Conservation (phyloP, 1,140 invertebrate genomes). For the Drosophila pachea region DNA sequence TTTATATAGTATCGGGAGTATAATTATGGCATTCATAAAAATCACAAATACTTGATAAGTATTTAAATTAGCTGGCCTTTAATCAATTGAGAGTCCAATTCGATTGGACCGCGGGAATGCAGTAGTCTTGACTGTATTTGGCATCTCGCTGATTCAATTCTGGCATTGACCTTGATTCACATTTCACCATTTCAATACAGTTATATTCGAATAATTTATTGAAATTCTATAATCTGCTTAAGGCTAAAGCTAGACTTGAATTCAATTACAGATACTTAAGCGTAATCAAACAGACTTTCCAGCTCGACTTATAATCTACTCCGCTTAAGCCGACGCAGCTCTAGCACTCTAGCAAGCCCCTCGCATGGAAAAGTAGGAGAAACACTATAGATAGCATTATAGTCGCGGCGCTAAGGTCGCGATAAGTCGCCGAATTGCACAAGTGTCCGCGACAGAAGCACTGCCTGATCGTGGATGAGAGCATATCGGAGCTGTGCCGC, state of each 20-base stretch:
- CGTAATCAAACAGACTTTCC: slow-evolving; percentile 12
- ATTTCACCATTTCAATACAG: slow-evolving; percentile 32
- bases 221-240: slow-evolving; percentile 47
- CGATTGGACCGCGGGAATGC: slow-evolving; percentile 19
- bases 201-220: slow-evolving; percentile 34
- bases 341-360: not conserved
- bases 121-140: slow-evolving; percentile 11
- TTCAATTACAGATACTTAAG: slow-evolving; percentile 10
- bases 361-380: slow-evolving; percentile 4
- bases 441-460: slow-evolving; percentile 46
- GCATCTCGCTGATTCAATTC: slow-evolving; percentile 30
- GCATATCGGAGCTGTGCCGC: not conserved
- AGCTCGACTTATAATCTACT: slow-evolving; percentile 2
- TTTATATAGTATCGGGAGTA: slow-evolving; percentile 18
- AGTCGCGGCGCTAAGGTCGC: slow-evolving; percentile 4
- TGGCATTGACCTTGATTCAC: slow-evolving; percentile 44
- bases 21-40: slow-evolving; percentile 58
- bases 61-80: slow-evolving; percentile 62
- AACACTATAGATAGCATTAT: slow-evolving; percentile 7
- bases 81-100: slow-evolving; percentile 68
- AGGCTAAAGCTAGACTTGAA: slow-evolving; percentile 19
- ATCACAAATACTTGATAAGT: slow-evolving; percentile 70
- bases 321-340: slow-evolving; percentile 19
- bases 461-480: not conserved
- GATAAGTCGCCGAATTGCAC: slow-evolving; percentile 36